These are phyloP conservation scores for Sebastes iracundus DNA, from an alignment of 2,797 vertebrate species.

Conservation along the genomic window DNA sequence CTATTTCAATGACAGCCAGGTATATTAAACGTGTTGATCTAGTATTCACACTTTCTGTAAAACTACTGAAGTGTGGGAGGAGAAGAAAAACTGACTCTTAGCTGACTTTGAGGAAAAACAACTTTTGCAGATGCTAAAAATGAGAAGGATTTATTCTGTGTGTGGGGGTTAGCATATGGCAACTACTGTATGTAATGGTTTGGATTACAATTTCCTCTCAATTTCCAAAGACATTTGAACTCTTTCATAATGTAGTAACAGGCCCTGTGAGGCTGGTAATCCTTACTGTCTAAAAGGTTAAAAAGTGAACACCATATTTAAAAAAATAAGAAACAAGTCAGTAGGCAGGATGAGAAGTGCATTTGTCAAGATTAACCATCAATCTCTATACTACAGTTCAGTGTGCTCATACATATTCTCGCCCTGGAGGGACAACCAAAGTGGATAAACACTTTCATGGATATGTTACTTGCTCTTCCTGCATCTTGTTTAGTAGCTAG, in stretches of 20 bases:
- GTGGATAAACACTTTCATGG: not conserved
- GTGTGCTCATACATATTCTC: not conserved
- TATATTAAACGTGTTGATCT: conserved; percentile 1
- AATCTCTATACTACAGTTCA: not conserved
- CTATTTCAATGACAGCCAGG: not conserved
- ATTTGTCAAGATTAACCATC: not conserved
- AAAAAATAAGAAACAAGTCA: not conserved
- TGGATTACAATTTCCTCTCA: conserved; percentile 16
- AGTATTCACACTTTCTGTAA: conserved; percentile 32
- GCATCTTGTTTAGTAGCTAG: not conserved
- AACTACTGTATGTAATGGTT: conserved; percentile 12
- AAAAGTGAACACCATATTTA: not conserved
- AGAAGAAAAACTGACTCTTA: conserved; percentile 43
- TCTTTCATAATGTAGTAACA: not conserved
- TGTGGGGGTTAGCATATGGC: conserved; percentile 48
- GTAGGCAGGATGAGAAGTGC: not conserved
- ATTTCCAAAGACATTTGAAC: not conserved
- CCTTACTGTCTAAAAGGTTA: not conserved
- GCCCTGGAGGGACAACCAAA: not conserved
- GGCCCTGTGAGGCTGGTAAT: not conserved
- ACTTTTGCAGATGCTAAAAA: conserved; percentile 66
- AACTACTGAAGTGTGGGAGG: conserved; percentile 48
- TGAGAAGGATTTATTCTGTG: conserved; percentile 44
- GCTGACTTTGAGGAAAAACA: conserved; percentile 42
- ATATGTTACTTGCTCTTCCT: not conserved